Percentiles rank a stretch among this genome's conserved stretches.
Conservation (phyloP, 1,140 invertebrate species). For the Oreohelix idahoensis region DNA sequence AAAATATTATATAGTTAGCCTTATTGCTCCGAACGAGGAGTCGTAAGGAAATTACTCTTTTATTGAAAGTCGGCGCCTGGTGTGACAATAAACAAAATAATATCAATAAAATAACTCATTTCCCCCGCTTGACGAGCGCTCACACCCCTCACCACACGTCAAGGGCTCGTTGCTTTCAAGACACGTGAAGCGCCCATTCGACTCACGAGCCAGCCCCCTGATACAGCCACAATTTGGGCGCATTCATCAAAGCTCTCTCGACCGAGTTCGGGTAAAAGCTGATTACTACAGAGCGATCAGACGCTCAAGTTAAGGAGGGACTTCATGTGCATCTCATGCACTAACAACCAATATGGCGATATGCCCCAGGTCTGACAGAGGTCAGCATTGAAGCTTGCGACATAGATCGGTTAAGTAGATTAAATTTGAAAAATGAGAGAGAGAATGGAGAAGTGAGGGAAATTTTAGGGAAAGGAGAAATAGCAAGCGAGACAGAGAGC, state of each 20-base stretch:
- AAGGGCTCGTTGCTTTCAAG: neutral
- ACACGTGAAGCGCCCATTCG: neutral
- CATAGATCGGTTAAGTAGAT: neutral
- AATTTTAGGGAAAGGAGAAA: no score
- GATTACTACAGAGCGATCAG: neutral
- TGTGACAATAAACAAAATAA: slow-evolving; percentile 8
- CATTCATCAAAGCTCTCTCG: neutral
- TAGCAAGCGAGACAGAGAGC: no score
- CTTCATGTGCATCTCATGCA: neutral
- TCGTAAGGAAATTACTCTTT: neutral
- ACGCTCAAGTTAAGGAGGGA: neutral
- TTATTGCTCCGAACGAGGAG: neutral
- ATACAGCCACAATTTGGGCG: neutral
- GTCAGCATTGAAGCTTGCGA: neutral
- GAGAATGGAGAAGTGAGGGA: no score
- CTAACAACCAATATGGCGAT: neutral
- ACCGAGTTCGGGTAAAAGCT: neutral
- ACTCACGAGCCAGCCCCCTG: neutral
- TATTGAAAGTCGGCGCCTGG: slow-evolving; percentile 1
- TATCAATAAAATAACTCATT: slow-evolving; percentile 11
- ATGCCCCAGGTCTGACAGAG: neutral
- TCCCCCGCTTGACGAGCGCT: neutral
- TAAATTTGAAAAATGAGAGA: neutral
- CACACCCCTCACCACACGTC: neutral
- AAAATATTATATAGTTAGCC: neutral